Evolutionary conservation across 2,888 invertebrate genomes (phyloP).

Genomic region (Hartigia nigra): DNA sequence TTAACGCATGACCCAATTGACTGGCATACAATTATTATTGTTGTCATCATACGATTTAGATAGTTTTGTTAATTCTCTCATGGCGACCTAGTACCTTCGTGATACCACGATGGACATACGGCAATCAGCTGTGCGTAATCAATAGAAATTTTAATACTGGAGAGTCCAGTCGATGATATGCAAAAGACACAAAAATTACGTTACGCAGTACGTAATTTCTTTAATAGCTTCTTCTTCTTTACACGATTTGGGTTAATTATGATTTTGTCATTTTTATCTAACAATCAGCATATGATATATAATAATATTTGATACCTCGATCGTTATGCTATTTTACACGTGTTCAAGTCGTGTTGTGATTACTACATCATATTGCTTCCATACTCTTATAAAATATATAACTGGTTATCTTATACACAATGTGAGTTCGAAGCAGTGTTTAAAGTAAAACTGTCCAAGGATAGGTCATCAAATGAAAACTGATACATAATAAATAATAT

Average conservation of each 20-base stretch:
- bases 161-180: neutral
- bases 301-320: neutral
- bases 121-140: neutral
- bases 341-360: neutral
- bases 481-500: neutral
- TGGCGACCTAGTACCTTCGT: neutral
- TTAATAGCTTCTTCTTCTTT: neutral
- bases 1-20: conserved; percentile 2
- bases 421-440: neutral
- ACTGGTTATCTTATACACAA: neutral
- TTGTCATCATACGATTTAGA: neutral
- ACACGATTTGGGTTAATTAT: neutral
- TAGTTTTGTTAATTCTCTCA: neutral
- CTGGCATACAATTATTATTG: neutral
- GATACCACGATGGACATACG: neutral
- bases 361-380: neutral
- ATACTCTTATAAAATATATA: neutral
- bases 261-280: neutral
- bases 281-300: neutral
- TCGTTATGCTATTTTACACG: neutral
- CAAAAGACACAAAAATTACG: neutral
- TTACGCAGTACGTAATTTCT: neutral
- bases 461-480: neutral
- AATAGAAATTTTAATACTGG: neutral
- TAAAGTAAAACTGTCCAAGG: neutral